Base-by-base conservation (phyloP, 2,797 vertebrate genomes). In the Triplophysa yarkandensis region DNA sequence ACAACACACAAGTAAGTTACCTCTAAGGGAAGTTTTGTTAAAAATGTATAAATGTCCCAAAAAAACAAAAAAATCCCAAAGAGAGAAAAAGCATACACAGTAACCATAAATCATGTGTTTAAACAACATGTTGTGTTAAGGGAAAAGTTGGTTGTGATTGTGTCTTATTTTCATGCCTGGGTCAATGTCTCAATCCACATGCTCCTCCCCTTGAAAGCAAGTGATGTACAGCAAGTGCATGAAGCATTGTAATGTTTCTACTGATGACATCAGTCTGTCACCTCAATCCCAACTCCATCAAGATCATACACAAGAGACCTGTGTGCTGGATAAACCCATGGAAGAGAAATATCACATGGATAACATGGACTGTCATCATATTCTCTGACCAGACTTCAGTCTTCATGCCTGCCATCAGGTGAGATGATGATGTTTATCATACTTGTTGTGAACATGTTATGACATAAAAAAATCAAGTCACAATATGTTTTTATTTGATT, bases 381-480 rank as follows among this genome's bases (percentile, higher is more conserved):
- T 67, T 65, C 27, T 13, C 30, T 28, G 60, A 43, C 32, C 70
- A 54, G 34, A 63, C 34, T 14, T 16, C 39, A 19, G 2, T 36
- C 27, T 9, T n/a, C n/a, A n/a, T 17, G 11, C 21, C 25, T 6
- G 13, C 30, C 13, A 71, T 58, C 74, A 77, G 77, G 80, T 82
- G 28, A 82, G 74, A 66, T 58, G 55, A 9, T 46, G 36, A n/a
- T 7, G 3, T 70, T n/a, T 61, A 39, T 13, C 32, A 23, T 63
- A 7, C 7, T 17, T 52, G 34, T 6, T 1, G 2, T 36, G 9
- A 36, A 2, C 10, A 36, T 36, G 8, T 39, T 39, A 39, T 44
- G 1, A n/a, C 44, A 46, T 16, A 36, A 6, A 6, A 36, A 36
- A 36, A 36, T 36, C 34, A 36, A 1, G 34, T 36, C 16, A 43